Evolutionary conservation across 2,888 invertebrate genomes (phyloP).

Genomic region (Drosophila setosimentum): DNA sequence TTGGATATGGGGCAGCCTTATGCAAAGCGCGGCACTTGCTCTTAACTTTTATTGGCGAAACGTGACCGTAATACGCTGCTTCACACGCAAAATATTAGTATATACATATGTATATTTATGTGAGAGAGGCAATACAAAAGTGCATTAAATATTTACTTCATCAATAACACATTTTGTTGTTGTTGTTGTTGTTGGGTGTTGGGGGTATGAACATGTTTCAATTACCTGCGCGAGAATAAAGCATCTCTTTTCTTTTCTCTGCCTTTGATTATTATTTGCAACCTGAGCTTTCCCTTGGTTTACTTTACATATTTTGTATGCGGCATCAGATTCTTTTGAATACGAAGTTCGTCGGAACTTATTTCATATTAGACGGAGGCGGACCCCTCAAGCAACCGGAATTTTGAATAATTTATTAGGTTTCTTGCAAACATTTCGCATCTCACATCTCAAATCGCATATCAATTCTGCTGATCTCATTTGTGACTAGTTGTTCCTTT

Average conservation of each 20-base stretch:
- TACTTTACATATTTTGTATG: conserved; percentile 28
- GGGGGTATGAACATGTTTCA: conserved; percentile 23
- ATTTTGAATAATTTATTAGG: conserved; percentile 65
- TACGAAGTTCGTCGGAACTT: neutral
- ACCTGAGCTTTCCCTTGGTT: conserved; percentile 19
- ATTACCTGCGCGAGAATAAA: conserved; percentile 35
- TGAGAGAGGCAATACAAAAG: conserved; percentile 37
- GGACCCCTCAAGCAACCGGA: conserved; percentile 24
- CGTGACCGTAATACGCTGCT: conserved; percentile 71
- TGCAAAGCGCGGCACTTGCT: conserved; percentile 47
- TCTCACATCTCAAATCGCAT: conserved; percentile 32
- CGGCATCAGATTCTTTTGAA: conserved; percentile 30
- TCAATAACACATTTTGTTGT: conserved; percentile 63
- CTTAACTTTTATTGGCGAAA: conserved; percentile 66
- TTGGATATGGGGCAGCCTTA: conserved; percentile 8
- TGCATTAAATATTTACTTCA: conserved; percentile 67
- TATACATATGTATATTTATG: neutral
- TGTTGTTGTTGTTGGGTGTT: neutral
- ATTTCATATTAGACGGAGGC: neutral
- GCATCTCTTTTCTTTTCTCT: neutral
- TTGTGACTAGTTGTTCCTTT: conserved; percentile 14
- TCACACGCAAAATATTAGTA: conserved; percentile 55
- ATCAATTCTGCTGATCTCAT: conserved; percentile 27
- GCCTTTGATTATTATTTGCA: conserved; percentile 11
- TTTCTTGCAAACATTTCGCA: conserved; percentile 47